Base-by-base conservation (phyloP, 2,888 invertebrate genomes). In the Scaeva pyrastri region DNA sequence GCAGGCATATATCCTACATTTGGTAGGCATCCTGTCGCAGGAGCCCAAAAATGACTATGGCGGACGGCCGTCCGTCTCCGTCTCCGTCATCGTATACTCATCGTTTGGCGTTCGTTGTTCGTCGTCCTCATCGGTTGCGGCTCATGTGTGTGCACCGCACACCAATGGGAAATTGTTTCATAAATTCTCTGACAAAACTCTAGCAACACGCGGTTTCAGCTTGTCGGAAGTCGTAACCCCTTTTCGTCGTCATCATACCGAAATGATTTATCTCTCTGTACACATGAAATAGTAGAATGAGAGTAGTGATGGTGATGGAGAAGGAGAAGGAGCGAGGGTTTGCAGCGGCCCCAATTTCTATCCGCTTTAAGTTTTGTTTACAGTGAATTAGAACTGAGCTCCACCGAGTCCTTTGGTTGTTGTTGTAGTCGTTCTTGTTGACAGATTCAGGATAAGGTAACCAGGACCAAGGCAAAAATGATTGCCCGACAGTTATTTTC, bases 151-250 rank as follows among this genome's bases (percentile, higher is more conserved):
- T 16, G 36, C 68, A 36, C 45, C 81, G 48, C n/a, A 31, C 31
- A 31, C 31, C 31, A 31, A 66, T 77, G 77, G 81, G 71, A 77
- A 82, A 82, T 78, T 78, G 71, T 86, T 86, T 86, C 86, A 86
- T 86, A 86, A 81, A 82, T 86, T 82, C 77, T 82, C 82, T 82
- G 74, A 71, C 39, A 64, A 78, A 80, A 78, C 73, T 73, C 73
- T 41, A 55, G 43, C 81, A 77, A 71, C 58, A 76, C 68, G 81
- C 77, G 73, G 77, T 73, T 81, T 70, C 55, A 50, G 56, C 48
- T 70, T 81, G 76, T 74, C 76, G 77, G 72, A 71, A 56, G 71
- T 74, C 71, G 70, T 82, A 72, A 68, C 55, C 62, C 48, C 74
- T 19, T 60, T 56, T 62, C 45, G 16, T 76, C 68, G 60, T 62